Percentiles rank a stretch among this genome's conserved stretches.
phyloP scores from a whole-genome alignment of 2,113 vertebrate genomes.

The Cercopithecus mona region DNA sequence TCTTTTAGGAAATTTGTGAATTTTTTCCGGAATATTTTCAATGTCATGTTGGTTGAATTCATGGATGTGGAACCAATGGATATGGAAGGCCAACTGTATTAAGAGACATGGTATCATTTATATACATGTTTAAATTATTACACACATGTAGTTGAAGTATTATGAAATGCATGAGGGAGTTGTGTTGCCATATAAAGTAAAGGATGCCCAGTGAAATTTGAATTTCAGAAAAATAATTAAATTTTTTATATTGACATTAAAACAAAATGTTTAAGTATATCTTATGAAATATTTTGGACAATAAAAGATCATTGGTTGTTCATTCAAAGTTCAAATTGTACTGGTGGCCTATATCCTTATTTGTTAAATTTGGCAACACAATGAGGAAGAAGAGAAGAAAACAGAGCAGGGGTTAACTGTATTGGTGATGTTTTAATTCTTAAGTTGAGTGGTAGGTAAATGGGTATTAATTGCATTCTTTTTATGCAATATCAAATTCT shows the following conservation, averaged over 20 bases:
- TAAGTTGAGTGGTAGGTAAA: neutral
- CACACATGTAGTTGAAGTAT: neutral
- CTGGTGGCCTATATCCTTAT: neutral
- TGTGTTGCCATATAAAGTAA: neutral
- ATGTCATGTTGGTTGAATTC: neutral
- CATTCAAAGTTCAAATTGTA: constrained; percentile 1
- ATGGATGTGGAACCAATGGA: neutral
- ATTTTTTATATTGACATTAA: neutral
- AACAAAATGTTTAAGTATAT: neutral
- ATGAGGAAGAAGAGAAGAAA: neutral
- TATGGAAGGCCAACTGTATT: neutral
- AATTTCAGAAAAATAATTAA: constrained; percentile 5
- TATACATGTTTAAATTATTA: neutral
- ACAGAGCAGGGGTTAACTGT: neutral
- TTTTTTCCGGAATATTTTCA: neutral
- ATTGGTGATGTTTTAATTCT: neutral
- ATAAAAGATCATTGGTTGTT: neutral
- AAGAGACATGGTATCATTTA: neutral
- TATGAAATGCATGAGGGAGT: neutral
- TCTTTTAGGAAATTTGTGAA: neutral
- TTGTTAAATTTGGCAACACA: neutral
- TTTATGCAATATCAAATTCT: constrained; percentile 7
- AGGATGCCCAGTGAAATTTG: neutral
- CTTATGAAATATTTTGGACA: neutral
- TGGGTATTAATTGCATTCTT: neutral